Conservation (phyloP, 2,888 invertebrate species). For the Tetragonula carbonaria region DNA sequence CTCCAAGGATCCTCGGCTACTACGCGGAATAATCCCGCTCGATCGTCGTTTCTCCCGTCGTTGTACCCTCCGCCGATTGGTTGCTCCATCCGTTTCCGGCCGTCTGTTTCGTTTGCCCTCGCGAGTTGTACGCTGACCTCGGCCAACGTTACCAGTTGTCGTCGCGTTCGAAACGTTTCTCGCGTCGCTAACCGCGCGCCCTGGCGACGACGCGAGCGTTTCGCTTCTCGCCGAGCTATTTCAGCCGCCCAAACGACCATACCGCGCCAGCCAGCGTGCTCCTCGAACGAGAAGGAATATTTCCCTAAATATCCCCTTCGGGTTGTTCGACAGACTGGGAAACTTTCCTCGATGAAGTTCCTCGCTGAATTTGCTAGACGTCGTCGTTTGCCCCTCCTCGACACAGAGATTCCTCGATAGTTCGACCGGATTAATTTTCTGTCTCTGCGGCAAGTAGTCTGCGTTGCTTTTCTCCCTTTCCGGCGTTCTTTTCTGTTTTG, state of each 20-base stretch:
- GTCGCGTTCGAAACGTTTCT: conserved; percentile 43
- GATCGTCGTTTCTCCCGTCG: conserved; percentile 11
- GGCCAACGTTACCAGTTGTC: conserved; percentile 73
- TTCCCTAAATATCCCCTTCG: conserved; percentile 12
- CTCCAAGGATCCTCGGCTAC: conserved; percentile 22
- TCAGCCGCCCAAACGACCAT: conserved; percentile 44
- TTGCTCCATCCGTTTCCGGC: conserved; percentile 45
- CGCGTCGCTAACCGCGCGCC: conserved; percentile 40
- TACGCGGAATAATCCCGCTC: conserved; percentile 20
- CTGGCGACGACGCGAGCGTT: conserved; percentile 38
- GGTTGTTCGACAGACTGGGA: conserved; percentile 8
- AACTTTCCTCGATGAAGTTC: conserved; percentile 26
- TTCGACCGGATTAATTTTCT: conserved; percentile 32
- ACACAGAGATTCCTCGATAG: conserved; percentile 8
- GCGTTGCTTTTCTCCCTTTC: too few species aligned
- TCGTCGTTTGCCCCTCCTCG: conserved; percentile 7
- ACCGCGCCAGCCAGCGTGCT: conserved; percentile 11
- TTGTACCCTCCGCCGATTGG: conserved; percentile 11
- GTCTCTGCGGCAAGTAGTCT: too few species aligned
- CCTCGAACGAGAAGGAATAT: conserved; percentile 15
- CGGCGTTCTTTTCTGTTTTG: not conserved
- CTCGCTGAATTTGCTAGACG: conserved; percentile 15
- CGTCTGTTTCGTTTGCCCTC: conserved; percentile 39
- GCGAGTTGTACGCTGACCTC: conserved; percentile 73
- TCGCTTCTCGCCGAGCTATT: conserved; percentile 23